A percentile compares a stretch with the other conserved stretches of the same genome.
phyloP scores from a whole-genome alignment of 2,797 vertebrate genomes.

The Sebastes goodei region DNA sequence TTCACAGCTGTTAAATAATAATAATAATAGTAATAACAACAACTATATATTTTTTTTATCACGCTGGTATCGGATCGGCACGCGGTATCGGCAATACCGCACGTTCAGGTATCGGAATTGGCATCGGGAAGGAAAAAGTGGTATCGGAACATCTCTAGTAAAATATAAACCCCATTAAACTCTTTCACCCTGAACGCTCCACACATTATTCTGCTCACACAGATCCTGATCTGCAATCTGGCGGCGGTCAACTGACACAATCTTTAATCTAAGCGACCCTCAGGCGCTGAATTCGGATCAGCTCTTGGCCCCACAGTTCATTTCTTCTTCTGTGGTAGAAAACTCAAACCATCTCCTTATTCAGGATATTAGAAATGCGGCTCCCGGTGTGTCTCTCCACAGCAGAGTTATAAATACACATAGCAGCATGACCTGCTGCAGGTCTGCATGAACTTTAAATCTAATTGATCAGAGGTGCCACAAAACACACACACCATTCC shows the following conservation, averaged over 20 bases:
- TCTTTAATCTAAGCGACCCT: constrained; percentile 45
- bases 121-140: too few species aligned
- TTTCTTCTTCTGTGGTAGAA: constrained; percentile 33
- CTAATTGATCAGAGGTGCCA: constrained; percentile 62
- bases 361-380: constrained; percentile 54
- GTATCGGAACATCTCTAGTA: too few species aligned
- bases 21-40: too few species aligned
- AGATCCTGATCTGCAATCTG: constrained; percentile 22
- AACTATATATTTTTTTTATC: too few species aligned
- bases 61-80: accelerated
- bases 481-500: constrained; percentile 23
- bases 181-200: not conserved
- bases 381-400: constrained; percentile 12
- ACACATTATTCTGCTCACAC: not conserved
- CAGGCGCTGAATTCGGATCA: constrained; percentile 25
- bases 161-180: not conserved
- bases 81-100: accelerated
- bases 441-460: constrained; percentile 64
- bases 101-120: too few species aligned
- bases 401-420: constrained; percentile 45
- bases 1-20: too few species aligned
- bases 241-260: not conserved
- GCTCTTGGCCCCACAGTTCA: not conserved
- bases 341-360: not conserved
- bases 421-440: constrained; percentile 40